A percentile compares a stretch with the other conserved stretches of the same genome.
phyloP scores from a whole-genome alignment of 2,113 vertebrate genomes.

The Canis aureus region DNA sequence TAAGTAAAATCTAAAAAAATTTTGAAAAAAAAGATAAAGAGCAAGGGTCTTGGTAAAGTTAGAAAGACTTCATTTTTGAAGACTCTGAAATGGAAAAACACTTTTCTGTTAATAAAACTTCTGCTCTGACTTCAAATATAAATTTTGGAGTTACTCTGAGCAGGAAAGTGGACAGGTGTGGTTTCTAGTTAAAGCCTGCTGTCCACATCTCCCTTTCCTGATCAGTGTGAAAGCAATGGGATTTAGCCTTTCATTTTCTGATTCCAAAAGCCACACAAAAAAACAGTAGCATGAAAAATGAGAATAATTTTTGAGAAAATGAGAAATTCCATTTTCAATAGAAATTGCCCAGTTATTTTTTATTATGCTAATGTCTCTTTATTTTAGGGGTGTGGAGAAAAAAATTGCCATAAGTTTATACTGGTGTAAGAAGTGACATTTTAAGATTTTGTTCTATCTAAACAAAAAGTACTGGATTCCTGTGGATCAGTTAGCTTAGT shows the following conservation, averaged over 20 bases:
- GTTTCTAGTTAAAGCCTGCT: conserved; percentile 12
- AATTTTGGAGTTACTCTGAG: not conserved
- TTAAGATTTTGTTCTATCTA: not conserved
- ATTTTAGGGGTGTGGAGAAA: not conserved
- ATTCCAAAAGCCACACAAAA: conserved; percentile 17
- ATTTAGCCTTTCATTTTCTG: conserved; percentile 49
- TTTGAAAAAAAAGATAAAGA: not conserved
- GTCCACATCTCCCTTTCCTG: not conserved
- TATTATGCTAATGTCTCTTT: conserved; percentile 8
- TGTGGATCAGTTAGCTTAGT: conserved; percentile 1
- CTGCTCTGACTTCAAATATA: not conserved
- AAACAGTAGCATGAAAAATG: conserved; percentile 54
- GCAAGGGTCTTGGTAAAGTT: not conserved
- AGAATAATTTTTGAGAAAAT: not conserved
- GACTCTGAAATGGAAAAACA: not conserved
- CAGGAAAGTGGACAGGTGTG: not conserved
- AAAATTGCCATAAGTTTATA: not conserved
- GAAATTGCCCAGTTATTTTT: not conserved
- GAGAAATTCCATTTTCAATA: not conserved
- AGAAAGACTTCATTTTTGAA: conserved; percentile 30
- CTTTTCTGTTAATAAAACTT: conserved; percentile 45
- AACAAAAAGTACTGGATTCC: conserved; percentile 14
- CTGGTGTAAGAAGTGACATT: not conserved
- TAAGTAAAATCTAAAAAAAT: too few relatives aligned
- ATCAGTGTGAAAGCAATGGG: conserved; percentile 25